phyloP scores from a whole-genome alignment of 2,888 invertebrate species.

The Drosophila neoperkinsi region DNA sequence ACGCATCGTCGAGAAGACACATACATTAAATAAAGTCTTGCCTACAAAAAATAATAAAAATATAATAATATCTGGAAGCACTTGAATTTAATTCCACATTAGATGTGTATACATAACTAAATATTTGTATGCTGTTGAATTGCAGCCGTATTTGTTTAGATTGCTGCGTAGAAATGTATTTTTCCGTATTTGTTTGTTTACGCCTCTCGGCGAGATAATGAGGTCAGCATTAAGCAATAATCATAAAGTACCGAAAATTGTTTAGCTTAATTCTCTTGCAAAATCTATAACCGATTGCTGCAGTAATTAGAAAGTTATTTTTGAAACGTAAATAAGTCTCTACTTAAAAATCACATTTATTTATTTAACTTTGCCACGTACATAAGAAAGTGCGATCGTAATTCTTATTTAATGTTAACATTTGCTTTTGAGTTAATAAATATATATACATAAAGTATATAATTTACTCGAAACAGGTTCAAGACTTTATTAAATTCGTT shows the following conservation, averaged over 20 bases:
- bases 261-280: not conserved
- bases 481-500: not conserved
- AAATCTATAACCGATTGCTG: not conserved
- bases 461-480: not conserved
- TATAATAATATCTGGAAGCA: not conserved
- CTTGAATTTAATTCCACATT: not conserved
- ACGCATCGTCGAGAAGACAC: not conserved
- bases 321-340: not conserved
- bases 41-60: not conserved
- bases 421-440: not conserved
- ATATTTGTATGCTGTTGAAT: constrained; percentile 15
- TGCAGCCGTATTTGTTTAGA: constrained; percentile 22
- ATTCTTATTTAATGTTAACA: not conserved
- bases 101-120: constrained; percentile 11
- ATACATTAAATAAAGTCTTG: too few species aligned
- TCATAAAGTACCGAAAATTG: constrained; percentile 5
- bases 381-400: not conserved
- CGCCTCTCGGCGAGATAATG: constrained; percentile 25
- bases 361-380: not conserved
- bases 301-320: not conserved
- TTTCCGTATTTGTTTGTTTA: constrained; percentile 34
- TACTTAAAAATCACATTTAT: not conserved
- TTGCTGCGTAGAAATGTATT: constrained; percentile 43
- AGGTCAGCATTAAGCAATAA: constrained; percentile 20
- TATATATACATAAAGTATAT: not conserved